phyloP scores from a whole-genome alignment of 2,797 vertebrate genomes.

The Halcyon leucocephala region DNA sequence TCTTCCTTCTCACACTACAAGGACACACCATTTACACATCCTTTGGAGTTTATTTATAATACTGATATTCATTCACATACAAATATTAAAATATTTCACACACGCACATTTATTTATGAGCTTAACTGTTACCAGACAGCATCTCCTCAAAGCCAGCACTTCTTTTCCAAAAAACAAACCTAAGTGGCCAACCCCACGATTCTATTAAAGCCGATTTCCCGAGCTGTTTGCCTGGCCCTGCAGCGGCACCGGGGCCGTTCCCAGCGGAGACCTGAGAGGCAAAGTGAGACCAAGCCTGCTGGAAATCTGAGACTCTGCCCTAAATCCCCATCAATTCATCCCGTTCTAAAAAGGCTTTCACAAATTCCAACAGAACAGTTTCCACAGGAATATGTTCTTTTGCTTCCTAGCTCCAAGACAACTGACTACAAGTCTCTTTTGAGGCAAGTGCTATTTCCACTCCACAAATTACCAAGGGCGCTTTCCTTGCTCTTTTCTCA shows the following conservation, averaged over 20 bases:
- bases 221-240: background rate
- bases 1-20: background rate
- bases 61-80: background rate
- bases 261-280: background rate
- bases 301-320: background rate
- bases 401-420: slow-evolving; percentile 48
- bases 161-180: background rate
- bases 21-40: background rate
- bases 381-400: slow-evolving; percentile 28
- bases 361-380: slow-evolving; percentile 4
- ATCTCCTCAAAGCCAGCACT: background rate
- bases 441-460: slow-evolving; percentile 27
- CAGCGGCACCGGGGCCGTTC: background rate
- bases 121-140: background rate
- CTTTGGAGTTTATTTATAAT: background rate
- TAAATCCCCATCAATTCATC: slow-evolving; percentile 47
- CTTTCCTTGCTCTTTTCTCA: slow-evolving; percentile 68
- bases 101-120: background rate
- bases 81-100: background rate
- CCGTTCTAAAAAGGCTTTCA: slow-evolving; percentile 11
- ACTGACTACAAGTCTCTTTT: slow-evolving; percentile 35
- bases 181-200: background rate
- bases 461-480: slow-evolving; percentile 52
- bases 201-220: background rate
- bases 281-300: background rate